Evolutionary conservation across 1,140 invertebrate species (phyloP), one percentile per base, ranked within the genome.

Genomic region (Drosophila watanabei): DNA sequence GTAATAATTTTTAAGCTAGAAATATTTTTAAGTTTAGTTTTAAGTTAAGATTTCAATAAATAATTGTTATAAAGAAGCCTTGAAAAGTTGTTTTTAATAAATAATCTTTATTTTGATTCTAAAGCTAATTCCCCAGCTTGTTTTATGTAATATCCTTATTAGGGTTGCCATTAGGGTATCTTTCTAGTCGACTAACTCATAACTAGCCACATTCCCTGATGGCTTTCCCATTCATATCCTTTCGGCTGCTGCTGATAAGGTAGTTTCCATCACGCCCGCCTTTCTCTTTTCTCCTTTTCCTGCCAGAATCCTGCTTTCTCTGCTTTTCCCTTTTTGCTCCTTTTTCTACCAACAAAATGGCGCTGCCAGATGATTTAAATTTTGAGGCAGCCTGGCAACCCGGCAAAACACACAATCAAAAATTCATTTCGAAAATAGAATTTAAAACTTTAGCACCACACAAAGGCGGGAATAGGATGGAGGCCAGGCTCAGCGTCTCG

Each of bases 351-450:
- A 28, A 45, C 14, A 24, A 35, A 35, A 39, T 39, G 56, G 82
- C 43, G 81, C 80, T 90, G 79, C 86, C 78, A 78, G 61, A 76
- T 65, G n/a, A 32, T 46, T 56, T 35, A 41, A 16, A 18, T 30
- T 60, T 49, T 9, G 37, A 14, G 41, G 28, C 48, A 32, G 16
- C 28, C 43, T 69, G 75, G 75, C 75, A 69, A 51, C 72, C 43
- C 62, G 66, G 48, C 13, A 7, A 57, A 16, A 41, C 46, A 24
- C 60, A 66, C 75, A 69, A 78, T 78, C 49, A 69, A 78, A 56
- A 78, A 78, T 78, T 78, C 48, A 78, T 78, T 78, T 78, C 49
- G 35, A 59, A 54, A 78, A 69, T 61, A 78, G 75, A 78, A 69
- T 78, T 78, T 45, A 43, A 69, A 51, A 78, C 75, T 78, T 78